phyloP scores from a whole-genome alignment of 2,113 vertebrate species.

The Parus major region DNA sequence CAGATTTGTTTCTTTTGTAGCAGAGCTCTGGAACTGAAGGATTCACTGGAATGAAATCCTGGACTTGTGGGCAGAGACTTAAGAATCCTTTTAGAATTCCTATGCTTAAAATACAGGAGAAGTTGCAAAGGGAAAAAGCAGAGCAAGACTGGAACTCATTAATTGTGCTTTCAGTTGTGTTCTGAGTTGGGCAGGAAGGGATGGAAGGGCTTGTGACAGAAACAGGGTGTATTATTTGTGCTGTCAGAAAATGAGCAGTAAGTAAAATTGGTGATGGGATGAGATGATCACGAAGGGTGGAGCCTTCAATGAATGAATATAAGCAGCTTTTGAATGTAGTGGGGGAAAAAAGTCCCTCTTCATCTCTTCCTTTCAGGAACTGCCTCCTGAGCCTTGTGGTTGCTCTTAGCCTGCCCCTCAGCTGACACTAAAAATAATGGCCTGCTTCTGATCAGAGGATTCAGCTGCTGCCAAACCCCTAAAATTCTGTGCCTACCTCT shows the following conservation, averaged over 20 bases:
- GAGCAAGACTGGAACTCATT: not conserved
- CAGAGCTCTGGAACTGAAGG: not conserved
- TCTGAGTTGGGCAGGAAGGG: not conserved
- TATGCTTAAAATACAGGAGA: not conserved
- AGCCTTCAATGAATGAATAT: not conserved
- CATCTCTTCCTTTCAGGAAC: not conserved
- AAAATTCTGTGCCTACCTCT: conserved; percentile 4
- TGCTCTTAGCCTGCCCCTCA: not conserved
- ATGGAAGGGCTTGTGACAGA: not conserved
- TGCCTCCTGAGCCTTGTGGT: not conserved
- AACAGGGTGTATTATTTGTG: not conserved
- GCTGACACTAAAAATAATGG: conserved; percentile 1
- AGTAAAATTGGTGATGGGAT: not conserved
- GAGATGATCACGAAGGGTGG: not conserved
- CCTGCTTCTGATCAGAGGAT: conserved; percentile 14
- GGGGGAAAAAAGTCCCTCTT: not conserved
- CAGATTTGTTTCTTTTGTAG: not conserved
- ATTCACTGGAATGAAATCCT: not conserved
- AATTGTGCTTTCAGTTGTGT: not conserved
- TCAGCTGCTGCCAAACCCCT: conserved; percentile 37
- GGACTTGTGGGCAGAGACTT: not conserved
- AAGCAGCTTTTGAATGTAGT: not conserved
- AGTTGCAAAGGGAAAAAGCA: not conserved
- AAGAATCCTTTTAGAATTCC: not conserved
- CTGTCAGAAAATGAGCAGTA: not conserved